A percentile compares a stretch with the other conserved stretches of the same genome.
phyloP scores from a whole-genome alignment of 2,797 vertebrate species.

The Gymnopithys bicolor region DNA sequence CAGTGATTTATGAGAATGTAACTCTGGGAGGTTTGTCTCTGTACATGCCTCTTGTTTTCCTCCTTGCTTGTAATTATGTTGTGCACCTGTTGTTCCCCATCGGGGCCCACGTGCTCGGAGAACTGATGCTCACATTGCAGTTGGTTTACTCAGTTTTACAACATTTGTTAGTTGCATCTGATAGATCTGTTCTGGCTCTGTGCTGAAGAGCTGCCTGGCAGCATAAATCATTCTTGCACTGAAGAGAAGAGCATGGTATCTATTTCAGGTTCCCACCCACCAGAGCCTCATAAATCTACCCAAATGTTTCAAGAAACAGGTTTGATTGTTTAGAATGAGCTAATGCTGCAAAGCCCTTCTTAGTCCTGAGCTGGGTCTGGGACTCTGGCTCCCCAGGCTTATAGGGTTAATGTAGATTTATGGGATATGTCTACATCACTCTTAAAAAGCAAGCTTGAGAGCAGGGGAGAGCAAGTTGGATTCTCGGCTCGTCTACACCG shows the following conservation, averaged over 20 bases:
- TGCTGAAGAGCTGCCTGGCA: conserved; percentile 31
- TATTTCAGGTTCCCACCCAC: conserved; percentile 60
- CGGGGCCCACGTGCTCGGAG: not conserved
- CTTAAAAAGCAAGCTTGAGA: conserved; percentile 1
- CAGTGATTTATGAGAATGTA: conserved; percentile 38
- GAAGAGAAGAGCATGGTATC: conserved; percentile 24
- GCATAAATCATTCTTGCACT: conserved; percentile 60
- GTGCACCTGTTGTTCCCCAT: conserved; percentile 49
- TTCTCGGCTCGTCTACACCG: not conserved
- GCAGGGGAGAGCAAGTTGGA: not conserved
- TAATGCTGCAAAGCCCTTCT: conserved; percentile 42
- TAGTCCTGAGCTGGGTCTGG: not conserved
- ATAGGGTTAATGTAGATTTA: conserved; percentile 52
- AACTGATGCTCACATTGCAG: not conserved
- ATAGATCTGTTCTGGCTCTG: conserved; percentile 28
- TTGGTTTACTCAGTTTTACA: conserved; percentile 43
- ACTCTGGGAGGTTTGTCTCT: not conserved
- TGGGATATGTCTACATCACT: not conserved
- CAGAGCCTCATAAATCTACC: conserved; percentile 53
- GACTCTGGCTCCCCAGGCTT: conserved; percentile 10
- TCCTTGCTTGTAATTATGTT: conserved; percentile 20
- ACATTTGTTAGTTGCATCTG: conserved; percentile 28
- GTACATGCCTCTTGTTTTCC: conserved; percentile 27
- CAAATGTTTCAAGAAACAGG: conserved; percentile 43
- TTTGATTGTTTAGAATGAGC: conserved; percentile 43